Conservation (phyloP, 1,140 invertebrate species). For the Tribolium castaneum region DNA sequence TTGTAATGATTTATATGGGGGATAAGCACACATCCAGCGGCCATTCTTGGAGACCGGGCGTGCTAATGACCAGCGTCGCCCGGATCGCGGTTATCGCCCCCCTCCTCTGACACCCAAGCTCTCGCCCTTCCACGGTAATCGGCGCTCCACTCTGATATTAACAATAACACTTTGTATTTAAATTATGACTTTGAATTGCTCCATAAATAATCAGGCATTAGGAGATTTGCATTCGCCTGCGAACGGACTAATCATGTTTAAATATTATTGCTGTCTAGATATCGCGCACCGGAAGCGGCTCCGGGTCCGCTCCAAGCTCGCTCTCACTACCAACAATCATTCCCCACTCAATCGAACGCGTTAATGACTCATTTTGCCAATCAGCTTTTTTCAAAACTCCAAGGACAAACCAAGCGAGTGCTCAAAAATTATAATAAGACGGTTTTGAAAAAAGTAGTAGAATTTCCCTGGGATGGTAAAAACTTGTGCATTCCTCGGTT, state of each 20-base stretch:
- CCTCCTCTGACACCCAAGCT: slow-evolving; percentile 49
- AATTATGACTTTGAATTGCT: slow-evolving; percentile 65
- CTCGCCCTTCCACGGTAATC: slow-evolving; percentile 55
- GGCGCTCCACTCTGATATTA: slow-evolving; percentile 63
- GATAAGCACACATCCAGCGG: slow-evolving; percentile 64
- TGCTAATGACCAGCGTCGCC: slow-evolving; percentile 64
- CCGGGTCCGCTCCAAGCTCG: slow-evolving; percentile 16
- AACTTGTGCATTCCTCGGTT: neutral
- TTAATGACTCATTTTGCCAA: slow-evolving; percentile 4
- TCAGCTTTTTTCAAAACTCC: neutral
- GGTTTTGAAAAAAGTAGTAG: neutral
- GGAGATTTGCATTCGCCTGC: slow-evolving; percentile 62
- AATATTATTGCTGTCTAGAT: slow-evolving; percentile 60
- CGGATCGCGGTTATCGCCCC: slow-evolving; percentile 62
- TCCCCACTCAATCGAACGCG: slow-evolving; percentile 14
- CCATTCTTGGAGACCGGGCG: slow-evolving; percentile 64
- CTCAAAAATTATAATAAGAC: neutral
- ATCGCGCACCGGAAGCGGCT: slow-evolving; percentile 29
- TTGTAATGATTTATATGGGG: slow-evolving; percentile 65
- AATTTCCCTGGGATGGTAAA: neutral
- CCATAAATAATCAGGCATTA: slow-evolving; percentile 64
- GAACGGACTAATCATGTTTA: slow-evolving; percentile 62
- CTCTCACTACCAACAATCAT: slow-evolving; percentile 22
- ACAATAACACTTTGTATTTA: slow-evolving; percentile 66
- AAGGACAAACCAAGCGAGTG: too few relatives aligned